Evolutionary conservation across 2,888 invertebrate genomes (phyloP).

Genomic region (Dimorphilus gyrociliatus): DNA sequence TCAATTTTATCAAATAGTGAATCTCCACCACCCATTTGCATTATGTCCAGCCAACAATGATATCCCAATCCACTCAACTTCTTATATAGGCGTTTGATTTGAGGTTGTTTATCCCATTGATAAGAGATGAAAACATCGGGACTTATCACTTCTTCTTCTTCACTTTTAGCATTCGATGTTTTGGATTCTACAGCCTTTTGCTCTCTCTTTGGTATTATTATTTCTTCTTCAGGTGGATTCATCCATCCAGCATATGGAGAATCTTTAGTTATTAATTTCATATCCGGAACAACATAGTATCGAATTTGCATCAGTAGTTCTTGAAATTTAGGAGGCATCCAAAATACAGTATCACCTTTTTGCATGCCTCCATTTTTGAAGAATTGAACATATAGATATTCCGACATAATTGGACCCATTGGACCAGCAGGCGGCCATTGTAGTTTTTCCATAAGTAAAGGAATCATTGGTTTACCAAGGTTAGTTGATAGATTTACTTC

Average conservation of each 20-base stretch:
- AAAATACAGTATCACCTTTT: slow-evolving; percentile 19
- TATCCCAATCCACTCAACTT: slow-evolving; percentile 19
- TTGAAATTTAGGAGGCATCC: slow-evolving; percentile 26
- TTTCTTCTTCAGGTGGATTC: too few relatives aligned
- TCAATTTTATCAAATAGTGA: slow-evolving; percentile 34
- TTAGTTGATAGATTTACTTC: slow-evolving; percentile 29
- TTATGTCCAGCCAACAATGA: slow-evolving; percentile 31
- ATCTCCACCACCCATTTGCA: slow-evolving; percentile 35
- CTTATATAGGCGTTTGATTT: slow-evolving; percentile 21
- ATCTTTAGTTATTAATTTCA: too few relatives aligned
- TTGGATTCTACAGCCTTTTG: too few relatives aligned
- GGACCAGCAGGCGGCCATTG: slow-evolving; percentile 32
- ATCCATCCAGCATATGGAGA: too few relatives aligned
- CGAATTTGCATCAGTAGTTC: slow-evolving; percentile 31
- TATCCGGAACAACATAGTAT: slow-evolving; percentile 18
- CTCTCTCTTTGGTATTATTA: too few relatives aligned
- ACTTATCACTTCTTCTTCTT: too few relatives aligned
- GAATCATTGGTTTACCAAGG: slow-evolving; percentile 28
- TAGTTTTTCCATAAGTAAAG: slow-evolving; percentile 28
- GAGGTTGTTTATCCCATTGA: slow-evolving; percentile 31
- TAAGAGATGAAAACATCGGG: slow-evolving; percentile 31
- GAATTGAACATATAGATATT: slow-evolving; percentile 29
- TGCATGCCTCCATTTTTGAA: slow-evolving; percentile 20
- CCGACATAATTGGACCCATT: slow-evolving; percentile 34
- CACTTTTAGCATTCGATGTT: too few relatives aligned